Base-by-base conservation (phyloP, 2,797 vertebrate species). In the Schizothorax lantsangensis region DNA sequence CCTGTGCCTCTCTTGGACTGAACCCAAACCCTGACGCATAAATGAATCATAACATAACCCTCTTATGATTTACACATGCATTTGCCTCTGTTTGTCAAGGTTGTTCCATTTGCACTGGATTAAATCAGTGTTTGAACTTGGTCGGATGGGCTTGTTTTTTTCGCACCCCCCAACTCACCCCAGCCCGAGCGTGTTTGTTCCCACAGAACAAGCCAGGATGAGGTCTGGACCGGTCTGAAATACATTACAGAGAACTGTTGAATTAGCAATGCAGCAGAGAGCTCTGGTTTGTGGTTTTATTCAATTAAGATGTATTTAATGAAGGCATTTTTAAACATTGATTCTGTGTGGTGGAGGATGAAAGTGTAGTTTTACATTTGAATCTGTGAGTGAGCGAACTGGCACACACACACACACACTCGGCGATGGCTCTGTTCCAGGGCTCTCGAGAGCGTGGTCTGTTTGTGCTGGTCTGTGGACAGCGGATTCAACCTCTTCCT, bases 271-370 rank as follows among this genome's bases (percentile, higher is more conserved):
- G 89, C 90, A 64, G 52, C 91, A 90, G 71, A 87, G 26, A 43
- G 80, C 88, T 87, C 91, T 80, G 69, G 40, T 62, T 86, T 47
- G 94, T 92, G 92, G 92, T 93, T 93, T 94, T 89, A 92, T 92
- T 93, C 90, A 94, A 91, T 93, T 93, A 93, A 87, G 73, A 72
- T 90, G 69, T 93, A 86, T 94, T 95, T 94, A 92, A 89, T 88
- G 92, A 92, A 92, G 91, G 82, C 88, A 87, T 91, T 89, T 89
- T 92, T 93, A 93, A 94, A 92, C 92, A 89, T 68, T 92, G 90
- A 93, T 92, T 91, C 88, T 88, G 90, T 89, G 87, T 89, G 84
- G 91, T 9, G 45, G 71, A 45, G 82, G 91, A 86, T 84, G 81
- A 78, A 93, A 94, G 93, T 93, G 64, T 92, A 74, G 79, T 72